These are phyloP conservation scores for Crioceris asparagi DNA, from an alignment of 2,888 invertebrate genomes.

Conservation along the genomic window DNA sequence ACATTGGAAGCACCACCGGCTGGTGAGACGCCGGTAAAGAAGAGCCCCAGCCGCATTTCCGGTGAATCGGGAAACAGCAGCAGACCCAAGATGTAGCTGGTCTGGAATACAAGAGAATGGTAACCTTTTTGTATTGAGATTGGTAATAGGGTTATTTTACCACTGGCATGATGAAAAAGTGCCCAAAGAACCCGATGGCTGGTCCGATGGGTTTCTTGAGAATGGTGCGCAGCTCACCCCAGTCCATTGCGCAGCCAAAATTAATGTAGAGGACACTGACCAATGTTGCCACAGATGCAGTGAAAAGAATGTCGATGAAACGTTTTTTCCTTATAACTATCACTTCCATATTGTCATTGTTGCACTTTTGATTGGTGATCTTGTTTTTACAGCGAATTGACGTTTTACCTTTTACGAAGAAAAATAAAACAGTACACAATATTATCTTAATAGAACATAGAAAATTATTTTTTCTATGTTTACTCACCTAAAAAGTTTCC, in stretches of 20 bases:
- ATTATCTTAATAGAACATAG: not conserved
- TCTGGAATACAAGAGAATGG: slow-evolving; percentile 44
- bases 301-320: slow-evolving; percentile 62
- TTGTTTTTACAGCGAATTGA: slow-evolving; percentile 22
- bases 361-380: slow-evolving; percentile 12
- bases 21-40: slow-evolving; percentile 82
- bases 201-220: slow-evolving; percentile 67
- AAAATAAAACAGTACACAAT: not conserved
- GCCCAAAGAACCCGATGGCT: slow-evolving; percentile 63
- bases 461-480: not conserved
- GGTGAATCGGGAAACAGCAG: slow-evolving; percentile 57
- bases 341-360: slow-evolving; percentile 24
- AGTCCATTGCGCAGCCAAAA: slow-evolving; percentile 81
- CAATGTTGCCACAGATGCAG: slow-evolving; percentile 61
- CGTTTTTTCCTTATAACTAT: slow-evolving; percentile 37
- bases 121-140: no score
- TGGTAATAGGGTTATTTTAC: slow-evolving; percentile 39
- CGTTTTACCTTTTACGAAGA: slow-evolving; percentile 24
- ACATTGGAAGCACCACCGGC: slow-evolving; percentile 96
- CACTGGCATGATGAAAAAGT: slow-evolving; percentile 79
- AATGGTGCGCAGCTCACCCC: slow-evolving; percentile 54
- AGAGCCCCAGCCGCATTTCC: slow-evolving; percentile 72
- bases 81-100: slow-evolving; percentile 62
- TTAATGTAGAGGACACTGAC: slow-evolving; percentile 78
- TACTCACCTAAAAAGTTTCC: slow-evolving; percentile 34